phyloP scores from a whole-genome alignment of 1,140 invertebrate genomes.

The Pygmarrhopalites habei region DNA sequence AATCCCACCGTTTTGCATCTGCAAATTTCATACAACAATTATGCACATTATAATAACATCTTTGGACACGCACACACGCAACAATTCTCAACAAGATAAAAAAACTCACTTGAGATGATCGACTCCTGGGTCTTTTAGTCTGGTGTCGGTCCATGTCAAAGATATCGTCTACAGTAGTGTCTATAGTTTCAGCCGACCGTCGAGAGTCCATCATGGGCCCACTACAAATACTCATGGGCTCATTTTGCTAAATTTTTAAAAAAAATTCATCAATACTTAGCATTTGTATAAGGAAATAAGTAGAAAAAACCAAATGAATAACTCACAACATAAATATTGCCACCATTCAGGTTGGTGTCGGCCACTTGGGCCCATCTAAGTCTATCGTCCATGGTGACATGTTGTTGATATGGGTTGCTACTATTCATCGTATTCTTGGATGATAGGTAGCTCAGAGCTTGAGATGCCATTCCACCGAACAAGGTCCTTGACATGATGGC shows the following conservation, averaged over 20 bases:
- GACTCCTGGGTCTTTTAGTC: slow-evolving; percentile 35
- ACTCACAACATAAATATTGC: slow-evolving; percentile 39
- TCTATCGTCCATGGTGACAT: slow-evolving; percentile 62
- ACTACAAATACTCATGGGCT: slow-evolving; percentile 35
- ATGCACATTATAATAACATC: too few relatives aligned
- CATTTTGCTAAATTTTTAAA: slow-evolving; percentile 31
- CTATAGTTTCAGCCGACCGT: slow-evolving; percentile 35
- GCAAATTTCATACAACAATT: too few relatives aligned
- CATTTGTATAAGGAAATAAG: too few relatives aligned
- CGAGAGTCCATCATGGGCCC: slow-evolving; percentile 30
- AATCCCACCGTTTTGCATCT: slow-evolving; percentile 29
- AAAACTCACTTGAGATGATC: slow-evolving; percentile 36
- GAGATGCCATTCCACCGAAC: slow-evolving; percentile 57
- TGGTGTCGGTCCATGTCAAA: slow-evolving; percentile 31
- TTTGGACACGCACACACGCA: too few relatives aligned
- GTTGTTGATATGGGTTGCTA: slow-evolving; percentile 45
- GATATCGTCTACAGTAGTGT: slow-evolving; percentile 36
- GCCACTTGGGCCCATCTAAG: slow-evolving; percentile 76
- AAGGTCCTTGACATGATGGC: slow-evolving; percentile 46
- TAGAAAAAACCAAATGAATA: too few relatives aligned
- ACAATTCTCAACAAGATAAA: background rate
- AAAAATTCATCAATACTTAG: background rate
- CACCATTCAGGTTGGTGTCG: slow-evolving; percentile 46
- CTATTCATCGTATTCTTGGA: slow-evolving; percentile 37
- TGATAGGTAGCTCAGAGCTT: slow-evolving; percentile 49